phyloP scores from a whole-genome alignment of 2,113 vertebrate genomes.

The Nycticryphes semicollaris region DNA sequence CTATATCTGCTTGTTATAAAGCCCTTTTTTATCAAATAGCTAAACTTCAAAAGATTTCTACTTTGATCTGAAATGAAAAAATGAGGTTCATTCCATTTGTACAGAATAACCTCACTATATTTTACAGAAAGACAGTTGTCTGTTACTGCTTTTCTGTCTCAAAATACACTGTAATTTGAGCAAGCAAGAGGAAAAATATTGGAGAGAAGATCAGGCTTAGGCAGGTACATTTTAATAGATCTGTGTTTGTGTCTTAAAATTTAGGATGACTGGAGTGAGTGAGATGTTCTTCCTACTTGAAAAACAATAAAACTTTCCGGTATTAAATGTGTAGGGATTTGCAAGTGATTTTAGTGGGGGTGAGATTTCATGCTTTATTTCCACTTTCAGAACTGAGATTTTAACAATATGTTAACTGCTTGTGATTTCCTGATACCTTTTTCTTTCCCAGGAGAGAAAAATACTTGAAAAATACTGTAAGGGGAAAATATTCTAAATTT shows the following conservation, averaged over 20 bases:
- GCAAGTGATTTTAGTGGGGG: background rate
- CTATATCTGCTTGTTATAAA: constrained; percentile 81
- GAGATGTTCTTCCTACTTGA: constrained; percentile 15
- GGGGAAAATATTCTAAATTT: background rate
- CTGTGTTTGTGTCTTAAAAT: constrained; percentile 9
- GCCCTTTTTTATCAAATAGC: constrained; percentile 82
- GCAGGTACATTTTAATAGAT: background rate
- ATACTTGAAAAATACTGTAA: background rate
- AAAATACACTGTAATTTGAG: constrained; percentile 58
- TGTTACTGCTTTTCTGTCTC: constrained; percentile 55
- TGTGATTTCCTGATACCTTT: background rate
- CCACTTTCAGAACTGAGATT: background rate
- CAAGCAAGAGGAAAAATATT: constrained; percentile 3
- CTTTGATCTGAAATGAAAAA: constrained; percentile 83
- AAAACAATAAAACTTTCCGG: constrained; percentile 38
- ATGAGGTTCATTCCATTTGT: constrained; percentile 80
- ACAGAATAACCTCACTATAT: constrained; percentile 75
- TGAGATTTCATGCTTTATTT: constrained; percentile 6
- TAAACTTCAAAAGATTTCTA: constrained; percentile 83
- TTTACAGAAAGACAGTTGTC: constrained; percentile 71
- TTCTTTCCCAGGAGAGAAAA: background rate
- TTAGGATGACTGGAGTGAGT: background rate
- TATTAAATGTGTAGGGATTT: constrained; percentile 6
- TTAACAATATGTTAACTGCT: background rate
- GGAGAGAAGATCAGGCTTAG: constrained; percentile 4